phyloP scores from a whole-genome alignment of 92 coral and sea anemone species.

The Zoanthus gigantus region DNA sequence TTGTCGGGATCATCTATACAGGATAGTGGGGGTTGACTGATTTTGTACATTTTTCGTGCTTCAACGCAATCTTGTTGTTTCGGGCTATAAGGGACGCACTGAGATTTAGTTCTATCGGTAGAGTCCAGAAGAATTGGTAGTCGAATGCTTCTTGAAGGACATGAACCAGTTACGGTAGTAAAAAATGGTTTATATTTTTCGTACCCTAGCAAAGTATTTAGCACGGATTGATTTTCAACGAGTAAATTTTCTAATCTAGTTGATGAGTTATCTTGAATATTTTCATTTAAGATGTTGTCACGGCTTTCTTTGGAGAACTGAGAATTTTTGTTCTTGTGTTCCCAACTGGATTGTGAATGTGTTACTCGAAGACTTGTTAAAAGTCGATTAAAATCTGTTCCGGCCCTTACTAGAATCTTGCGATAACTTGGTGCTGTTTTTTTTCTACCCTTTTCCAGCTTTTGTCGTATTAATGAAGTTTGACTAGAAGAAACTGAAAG shows the following conservation, averaged over 20 bases:
- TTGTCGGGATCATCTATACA: slow-evolving; percentile 48
- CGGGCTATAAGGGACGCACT: slow-evolving; percentile 46
- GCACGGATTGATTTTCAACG: neutral
- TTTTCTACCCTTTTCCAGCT: neutral
- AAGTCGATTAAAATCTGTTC: neutral
- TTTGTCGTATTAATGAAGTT: neutral
- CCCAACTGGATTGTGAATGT: neutral
- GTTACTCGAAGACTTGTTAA: neutral
- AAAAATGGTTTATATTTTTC: slow-evolving; percentile 7
- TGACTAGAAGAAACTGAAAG: slow-evolving; percentile 1
- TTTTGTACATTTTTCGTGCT: slow-evolving; percentile 49
- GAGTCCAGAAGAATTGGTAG: neutral
- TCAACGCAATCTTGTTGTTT: slow-evolving; percentile 54
- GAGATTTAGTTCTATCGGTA: neutral
- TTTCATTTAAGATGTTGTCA: neutral
- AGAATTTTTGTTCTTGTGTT: neutral
- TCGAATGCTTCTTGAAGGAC: slow-evolving; percentile 16
- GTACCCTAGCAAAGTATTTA: slow-evolving; percentile 17
- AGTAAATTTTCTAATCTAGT: neutral
- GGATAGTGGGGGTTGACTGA: slow-evolving; percentile 29
- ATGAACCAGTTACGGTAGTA: neutral
- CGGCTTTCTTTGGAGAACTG: neutral
- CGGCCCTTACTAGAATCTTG: neutral
- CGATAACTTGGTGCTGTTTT: neutral
- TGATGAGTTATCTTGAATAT: slow-evolving; percentile 31